Evolutionary conservation across 2,797 vertebrate genomes (phyloP).

Genomic region (Girardinus metallicus): DNA sequence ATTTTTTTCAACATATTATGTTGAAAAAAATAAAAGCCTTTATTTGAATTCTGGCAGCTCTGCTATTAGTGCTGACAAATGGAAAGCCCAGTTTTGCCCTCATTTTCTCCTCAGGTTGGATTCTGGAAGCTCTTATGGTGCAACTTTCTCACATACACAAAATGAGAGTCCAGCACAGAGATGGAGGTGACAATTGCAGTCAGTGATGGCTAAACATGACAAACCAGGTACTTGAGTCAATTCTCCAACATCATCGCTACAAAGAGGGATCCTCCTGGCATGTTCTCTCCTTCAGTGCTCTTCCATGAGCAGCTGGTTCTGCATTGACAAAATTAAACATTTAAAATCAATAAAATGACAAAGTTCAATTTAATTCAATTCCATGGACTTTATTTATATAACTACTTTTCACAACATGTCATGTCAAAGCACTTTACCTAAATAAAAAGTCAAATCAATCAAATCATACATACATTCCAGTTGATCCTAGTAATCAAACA

Average conservation of each 20-base stretch:
- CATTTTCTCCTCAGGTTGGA: background rate
- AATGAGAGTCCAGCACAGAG: constrained; percentile 18
- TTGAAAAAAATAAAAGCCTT: background rate
- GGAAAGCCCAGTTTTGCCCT: background rate
- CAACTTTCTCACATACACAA: constrained; percentile 31
- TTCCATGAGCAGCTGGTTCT: constrained; percentile 90
- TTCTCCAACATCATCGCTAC: constrained; percentile 85
- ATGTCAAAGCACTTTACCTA: background rate
- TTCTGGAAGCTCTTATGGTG: constrained; percentile 14
- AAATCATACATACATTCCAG: too few species aligned
- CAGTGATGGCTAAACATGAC: constrained; percentile 51
- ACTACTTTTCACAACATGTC: background rate
- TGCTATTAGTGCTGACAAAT: background rate
- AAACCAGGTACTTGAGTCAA: constrained; percentile 41
- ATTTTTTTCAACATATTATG: too few species aligned
- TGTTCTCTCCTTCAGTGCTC: constrained; percentile 85
- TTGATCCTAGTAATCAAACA: too few species aligned
- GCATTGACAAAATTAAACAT: constrained; percentile 55
- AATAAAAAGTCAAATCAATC: too few species aligned
- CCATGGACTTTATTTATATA: background rate
- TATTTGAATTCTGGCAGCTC: constrained; percentile 8
- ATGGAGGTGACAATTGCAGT: constrained; percentile 39
- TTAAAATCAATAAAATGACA: background rate
- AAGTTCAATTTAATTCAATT: background rate
- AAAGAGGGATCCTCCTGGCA: constrained; percentile 78